These are phyloP conservation scores for Microcebus jonahi DNA, from an alignment of 2,113 vertebrate genomes.

Conservation along the genomic window DNA sequence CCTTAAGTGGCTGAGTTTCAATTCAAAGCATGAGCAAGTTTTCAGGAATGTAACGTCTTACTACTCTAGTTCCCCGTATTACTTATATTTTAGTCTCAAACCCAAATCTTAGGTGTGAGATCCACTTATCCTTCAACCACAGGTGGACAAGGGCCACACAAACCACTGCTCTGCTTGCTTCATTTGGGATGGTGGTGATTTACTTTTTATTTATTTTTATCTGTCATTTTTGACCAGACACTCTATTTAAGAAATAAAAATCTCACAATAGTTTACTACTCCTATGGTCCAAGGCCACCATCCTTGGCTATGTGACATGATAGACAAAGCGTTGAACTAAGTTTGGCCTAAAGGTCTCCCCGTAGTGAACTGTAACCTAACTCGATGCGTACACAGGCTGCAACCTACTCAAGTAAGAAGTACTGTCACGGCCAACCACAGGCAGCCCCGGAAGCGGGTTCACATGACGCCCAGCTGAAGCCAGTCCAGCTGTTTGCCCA, in stretches of 20 bases:
- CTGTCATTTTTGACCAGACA: neutral
- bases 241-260: neutral
- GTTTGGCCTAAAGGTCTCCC: neutral
- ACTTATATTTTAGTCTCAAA: neutral
- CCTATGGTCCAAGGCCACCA: too few species aligned
- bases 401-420: neutral
- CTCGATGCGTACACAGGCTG: neutral
- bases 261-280: neutral
- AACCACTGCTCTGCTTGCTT: neutral
- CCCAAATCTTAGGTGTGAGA: neutral
- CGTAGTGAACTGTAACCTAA: neutral
- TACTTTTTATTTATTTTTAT: neutral
- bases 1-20: neutral
- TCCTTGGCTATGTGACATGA: neutral
- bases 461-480: neutral
- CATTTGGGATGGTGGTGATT: neutral
- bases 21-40: neutral
- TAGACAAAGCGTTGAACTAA: neutral
- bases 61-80: neutral
- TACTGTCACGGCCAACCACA: neutral
- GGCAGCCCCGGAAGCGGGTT: neutral
- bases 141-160: neutral
- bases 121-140: neutral
- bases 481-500: neutral
- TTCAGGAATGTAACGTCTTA: neutral